phyloP scores from a whole-genome alignment of 2,113 vertebrate species.

The Verasper variegatus region DNA sequence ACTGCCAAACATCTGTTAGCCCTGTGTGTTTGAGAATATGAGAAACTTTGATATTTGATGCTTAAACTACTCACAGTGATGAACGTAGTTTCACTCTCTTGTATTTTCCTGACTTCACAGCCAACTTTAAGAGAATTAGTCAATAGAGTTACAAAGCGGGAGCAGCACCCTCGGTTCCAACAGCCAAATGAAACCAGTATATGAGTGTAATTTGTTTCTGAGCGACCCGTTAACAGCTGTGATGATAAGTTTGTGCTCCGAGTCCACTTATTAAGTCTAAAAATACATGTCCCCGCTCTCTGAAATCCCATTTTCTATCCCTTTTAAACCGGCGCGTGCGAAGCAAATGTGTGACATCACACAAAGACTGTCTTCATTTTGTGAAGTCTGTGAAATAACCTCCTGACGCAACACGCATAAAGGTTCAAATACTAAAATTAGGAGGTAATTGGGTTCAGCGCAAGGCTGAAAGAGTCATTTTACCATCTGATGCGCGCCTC shows the following conservation, averaged over 20 bases:
- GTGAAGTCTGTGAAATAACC: slow-evolving; percentile 12
- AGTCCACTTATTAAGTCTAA: slow-evolving; percentile 7
- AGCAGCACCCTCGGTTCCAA: slow-evolving; percentile 7
- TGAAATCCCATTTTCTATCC: slow-evolving; percentile 33
- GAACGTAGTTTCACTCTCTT: neutral
- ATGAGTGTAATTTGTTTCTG: neutral
- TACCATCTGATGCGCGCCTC: slow-evolving; percentile 45
- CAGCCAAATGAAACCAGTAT: slow-evolving; percentile 20
- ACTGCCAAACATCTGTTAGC: too few species aligned
- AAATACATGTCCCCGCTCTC: slow-evolving; percentile 39
- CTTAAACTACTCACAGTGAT: neutral
- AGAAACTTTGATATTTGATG: neutral
- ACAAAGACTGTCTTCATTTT: slow-evolving; percentile 39
- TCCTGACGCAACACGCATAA: slow-evolving; percentile 36
- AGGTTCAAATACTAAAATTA: slow-evolving; percentile 62
- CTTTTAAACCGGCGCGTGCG: slow-evolving; percentile 15
- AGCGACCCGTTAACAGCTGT: slow-evolving; percentile 11
- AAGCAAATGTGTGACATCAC: slow-evolving; percentile 55
- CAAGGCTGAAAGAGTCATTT: slow-evolving; percentile 51
- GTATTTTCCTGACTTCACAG: neutral
- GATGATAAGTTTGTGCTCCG: slow-evolving; percentile 26
- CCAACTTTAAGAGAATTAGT: too few species aligned
- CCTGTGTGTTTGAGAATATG: too few species aligned
- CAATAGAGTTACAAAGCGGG: neutral
- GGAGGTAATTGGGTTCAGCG: slow-evolving; percentile 67